phyloP scores from a whole-genome alignment of 1,140 invertebrate genomes.

The Watersipora subatra region DNA sequence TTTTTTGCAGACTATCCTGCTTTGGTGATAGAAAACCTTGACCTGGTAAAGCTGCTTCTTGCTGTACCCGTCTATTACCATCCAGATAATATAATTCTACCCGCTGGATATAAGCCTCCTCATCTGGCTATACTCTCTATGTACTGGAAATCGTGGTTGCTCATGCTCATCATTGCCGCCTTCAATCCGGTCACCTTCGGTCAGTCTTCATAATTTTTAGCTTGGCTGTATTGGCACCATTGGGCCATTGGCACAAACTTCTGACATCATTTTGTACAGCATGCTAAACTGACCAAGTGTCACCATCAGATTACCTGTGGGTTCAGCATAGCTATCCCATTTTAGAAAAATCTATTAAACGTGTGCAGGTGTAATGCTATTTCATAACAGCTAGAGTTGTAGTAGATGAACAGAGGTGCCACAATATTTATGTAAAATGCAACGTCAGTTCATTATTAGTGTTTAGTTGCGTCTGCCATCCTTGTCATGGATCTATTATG shows the following conservation, averaged over 20 bases:
- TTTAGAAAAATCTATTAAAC: not conserved
- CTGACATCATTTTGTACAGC: not conserved
- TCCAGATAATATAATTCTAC: slow-evolving; percentile 78
- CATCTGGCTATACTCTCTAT: slow-evolving; percentile 73
- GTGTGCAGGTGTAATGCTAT: too few species aligned
- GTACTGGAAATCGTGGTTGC: slow-evolving; percentile 89
- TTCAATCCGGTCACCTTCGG: slow-evolving; percentile 83
- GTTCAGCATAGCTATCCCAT: too few species aligned
- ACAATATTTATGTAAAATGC: too few species aligned
- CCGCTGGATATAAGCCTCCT: slow-evolving; percentile 59
- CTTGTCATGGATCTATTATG: too few species aligned
- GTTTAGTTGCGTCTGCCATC: too few species aligned
- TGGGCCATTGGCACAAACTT: not conserved
- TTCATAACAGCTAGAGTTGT: too few species aligned
- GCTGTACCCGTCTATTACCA: slow-evolving; percentile 78
- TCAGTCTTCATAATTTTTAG: slow-evolving; percentile 11
- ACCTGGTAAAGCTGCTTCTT: slow-evolving; percentile 77
- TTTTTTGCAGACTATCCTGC: slow-evolving; percentile 40
- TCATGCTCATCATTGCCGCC: slow-evolving; percentile 72
- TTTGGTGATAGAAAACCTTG: slow-evolving; percentile 59
- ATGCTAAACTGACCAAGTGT: too few species aligned
- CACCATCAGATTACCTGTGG: too few species aligned
- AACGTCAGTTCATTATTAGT: too few species aligned
- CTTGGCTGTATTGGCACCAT: not conserved
- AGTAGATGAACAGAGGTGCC: too few species aligned